Evolutionary conservation across 2,888 invertebrate species (phyloP).

Genomic region (Zhuqinia jingwanae): DNA sequence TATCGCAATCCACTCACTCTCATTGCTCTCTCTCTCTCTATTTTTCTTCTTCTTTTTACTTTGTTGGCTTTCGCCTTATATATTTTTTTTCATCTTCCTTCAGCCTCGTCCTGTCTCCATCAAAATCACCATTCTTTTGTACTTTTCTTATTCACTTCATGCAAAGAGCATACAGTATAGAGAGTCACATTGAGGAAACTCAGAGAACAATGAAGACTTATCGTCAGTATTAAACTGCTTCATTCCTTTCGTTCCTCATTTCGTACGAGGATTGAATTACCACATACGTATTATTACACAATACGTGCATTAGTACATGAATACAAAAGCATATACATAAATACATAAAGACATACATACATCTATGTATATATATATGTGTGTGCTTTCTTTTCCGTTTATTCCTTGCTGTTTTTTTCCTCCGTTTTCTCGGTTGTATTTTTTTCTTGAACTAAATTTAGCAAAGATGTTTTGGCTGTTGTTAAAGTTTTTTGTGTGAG

Average conservation of each 20-base stretch:
- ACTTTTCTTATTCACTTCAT: slow-evolving; percentile 3
- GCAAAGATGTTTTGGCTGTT: slow-evolving; percentile 52
- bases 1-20: slow-evolving; percentile 28
- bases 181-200: neutral
- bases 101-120: neutral
- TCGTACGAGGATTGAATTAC: neutral
- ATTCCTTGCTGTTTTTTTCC: neutral
- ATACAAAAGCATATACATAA: neutral
- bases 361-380: too few relatives aligned
- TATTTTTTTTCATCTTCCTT: neutral
- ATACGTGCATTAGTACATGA: neutral
- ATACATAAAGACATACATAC: neutral
- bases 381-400: slow-evolving; percentile 37
- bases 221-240: slow-evolving; percentile 3
- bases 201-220: neutral
- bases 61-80: slow-evolving; percentile 35
- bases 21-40: neutral
- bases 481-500: slow-evolving; percentile 45
- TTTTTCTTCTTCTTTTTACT: slow-evolving; percentile 28
- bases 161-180: neutral
- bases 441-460: slow-evolving; percentile 52
- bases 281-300: slow-evolving; percentile 3
- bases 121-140: slow-evolving; percentile 30
- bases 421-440: slow-evolving; percentile 32
- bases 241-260: slow-evolving; percentile 15